phyloP scores from a whole-genome alignment of 1,140 invertebrate genomes.

The Musca domestica region DNA sequence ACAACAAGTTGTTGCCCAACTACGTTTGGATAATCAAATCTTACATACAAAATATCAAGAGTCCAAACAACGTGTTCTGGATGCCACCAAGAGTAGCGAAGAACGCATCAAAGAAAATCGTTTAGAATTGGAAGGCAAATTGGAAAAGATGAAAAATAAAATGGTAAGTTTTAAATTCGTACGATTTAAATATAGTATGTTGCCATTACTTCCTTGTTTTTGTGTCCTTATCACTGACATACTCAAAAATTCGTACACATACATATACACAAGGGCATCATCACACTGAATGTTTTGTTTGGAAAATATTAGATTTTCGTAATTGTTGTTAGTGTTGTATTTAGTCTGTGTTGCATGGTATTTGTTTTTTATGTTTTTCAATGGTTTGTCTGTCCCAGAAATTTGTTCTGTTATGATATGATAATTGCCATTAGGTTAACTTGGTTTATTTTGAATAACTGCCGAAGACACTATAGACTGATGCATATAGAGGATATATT shows the following conservation, averaged over 20 bases:
- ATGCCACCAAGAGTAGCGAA: conserved; percentile 34
- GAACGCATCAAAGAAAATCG: conserved; percentile 58
- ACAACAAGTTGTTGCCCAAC: conserved; percentile 23
- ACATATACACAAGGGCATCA: conserved; percentile 19
- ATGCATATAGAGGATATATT: no score
- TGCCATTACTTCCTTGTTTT: background rate
- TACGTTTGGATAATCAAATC: conserved; percentile 41
- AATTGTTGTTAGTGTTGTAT: background rate
- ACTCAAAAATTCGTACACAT: background rate
- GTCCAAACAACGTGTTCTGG: conserved; percentile 31
- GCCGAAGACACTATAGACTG: no score
- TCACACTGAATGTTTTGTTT: conserved; percentile 23
- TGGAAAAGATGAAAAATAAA: conserved; percentile 67
- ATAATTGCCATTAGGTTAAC: no score
- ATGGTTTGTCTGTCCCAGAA: no score
- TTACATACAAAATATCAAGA: conserved; percentile 43
- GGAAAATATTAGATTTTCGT: no score
- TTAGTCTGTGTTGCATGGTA: no score
- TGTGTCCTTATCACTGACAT: background rate
- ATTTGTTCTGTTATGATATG: no score
- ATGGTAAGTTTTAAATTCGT: conserved; percentile 59
- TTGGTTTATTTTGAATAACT: no score
- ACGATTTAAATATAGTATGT: conserved; percentile 16
- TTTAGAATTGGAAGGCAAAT: conserved; percentile 64
- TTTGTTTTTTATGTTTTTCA: no score